A percentile compares a stretch with the other conserved stretches of the same genome.
phyloP scores from a whole-genome alignment of 1,140 invertebrate genomes.

The Phthorimaea operculella region DNA sequence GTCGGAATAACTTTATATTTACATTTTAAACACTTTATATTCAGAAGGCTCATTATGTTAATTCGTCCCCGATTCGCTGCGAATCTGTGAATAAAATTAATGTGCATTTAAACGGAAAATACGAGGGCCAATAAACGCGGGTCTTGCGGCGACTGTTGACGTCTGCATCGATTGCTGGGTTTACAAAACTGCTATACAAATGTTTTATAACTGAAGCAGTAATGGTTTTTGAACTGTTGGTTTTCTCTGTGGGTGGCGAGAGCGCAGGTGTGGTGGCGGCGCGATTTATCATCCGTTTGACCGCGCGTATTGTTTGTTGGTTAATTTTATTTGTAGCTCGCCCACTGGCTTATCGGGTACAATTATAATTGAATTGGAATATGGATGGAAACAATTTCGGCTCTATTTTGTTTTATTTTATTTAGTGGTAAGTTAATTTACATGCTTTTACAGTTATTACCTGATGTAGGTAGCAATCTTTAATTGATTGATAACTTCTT shows the following conservation, averaged over 20 bases:
- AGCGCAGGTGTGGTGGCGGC: conserved; percentile 23
- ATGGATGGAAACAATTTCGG: conserved; percentile 53
- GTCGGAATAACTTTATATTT: conserved; percentile 17
- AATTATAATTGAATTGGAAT: conserved; percentile 55
- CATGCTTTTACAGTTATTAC: too few species aligned
- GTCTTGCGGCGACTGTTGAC: conserved; percentile 21
- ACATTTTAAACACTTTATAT: conserved; percentile 9
- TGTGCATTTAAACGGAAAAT: conserved; percentile 63
- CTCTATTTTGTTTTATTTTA: conserved; percentile 12
- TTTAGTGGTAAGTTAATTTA: too few species aligned
- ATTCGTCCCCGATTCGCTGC: conserved; percentile 58
- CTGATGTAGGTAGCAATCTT: too few species aligned
- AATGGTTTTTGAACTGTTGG: too few species aligned
- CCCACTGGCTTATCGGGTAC: conserved; percentile 45
- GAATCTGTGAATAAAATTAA: conserved; percentile 64
- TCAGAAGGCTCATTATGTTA: conserved; percentile 45
- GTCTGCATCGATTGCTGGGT: too few species aligned
- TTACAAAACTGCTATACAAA: too few species aligned
- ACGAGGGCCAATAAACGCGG: conserved; percentile 51
- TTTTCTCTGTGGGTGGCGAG: too few species aligned
- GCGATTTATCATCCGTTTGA: conserved; percentile 57
- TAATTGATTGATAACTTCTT: too few species aligned
- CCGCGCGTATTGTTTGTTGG: conserved; percentile 58
- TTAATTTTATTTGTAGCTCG: conserved; percentile 60
- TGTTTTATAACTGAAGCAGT: too few species aligned